Evolutionary conservation across 2,797 vertebrate genomes (phyloP).

Genomic region (Pempheris klunzingeri): DNA sequence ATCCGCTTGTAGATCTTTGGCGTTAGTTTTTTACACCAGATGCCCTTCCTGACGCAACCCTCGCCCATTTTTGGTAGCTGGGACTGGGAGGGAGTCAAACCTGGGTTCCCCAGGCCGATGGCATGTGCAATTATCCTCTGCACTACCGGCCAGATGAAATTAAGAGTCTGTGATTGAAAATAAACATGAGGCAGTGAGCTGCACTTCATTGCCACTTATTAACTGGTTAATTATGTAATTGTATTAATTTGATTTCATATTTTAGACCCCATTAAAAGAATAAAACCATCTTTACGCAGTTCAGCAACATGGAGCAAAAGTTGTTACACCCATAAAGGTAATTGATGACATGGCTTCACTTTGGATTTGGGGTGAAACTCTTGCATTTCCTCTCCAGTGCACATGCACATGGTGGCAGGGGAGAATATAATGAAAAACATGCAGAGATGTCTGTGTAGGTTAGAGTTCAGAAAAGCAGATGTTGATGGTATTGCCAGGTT

Average conservation of each 20-base stretch:
- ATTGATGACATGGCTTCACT: conserved; percentile 13
- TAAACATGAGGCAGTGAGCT: no score
- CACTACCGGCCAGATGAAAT: no score
- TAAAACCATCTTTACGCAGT: neutral
- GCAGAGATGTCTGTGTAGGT: conserved; percentile 35
- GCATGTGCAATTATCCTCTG: no score
- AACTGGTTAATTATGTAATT: neutral
- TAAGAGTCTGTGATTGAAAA: no score
- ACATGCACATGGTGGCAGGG: conserved; percentile 58
- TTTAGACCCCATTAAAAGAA: neutral
- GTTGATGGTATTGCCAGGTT: conserved; percentile 31
- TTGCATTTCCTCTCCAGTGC: conserved; percentile 60
- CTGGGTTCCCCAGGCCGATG: no score
- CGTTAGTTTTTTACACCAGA: no score
- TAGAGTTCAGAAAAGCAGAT: conserved; percentile 66
- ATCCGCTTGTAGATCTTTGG: no score
- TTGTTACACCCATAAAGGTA: neutral
- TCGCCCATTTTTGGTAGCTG: no score
- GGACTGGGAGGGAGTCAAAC: no score
- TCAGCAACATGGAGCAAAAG: neutral
- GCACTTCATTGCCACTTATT: neutral
- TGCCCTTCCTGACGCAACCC: no score
- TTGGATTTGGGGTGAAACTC: conserved; percentile 48
- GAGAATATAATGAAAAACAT: conserved; percentile 70
- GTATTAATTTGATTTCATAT: neutral